Evolutionary conservation across 2,113 vertebrate genomes (phyloP).

Genomic region (Leptocoma aspasia): DNA sequence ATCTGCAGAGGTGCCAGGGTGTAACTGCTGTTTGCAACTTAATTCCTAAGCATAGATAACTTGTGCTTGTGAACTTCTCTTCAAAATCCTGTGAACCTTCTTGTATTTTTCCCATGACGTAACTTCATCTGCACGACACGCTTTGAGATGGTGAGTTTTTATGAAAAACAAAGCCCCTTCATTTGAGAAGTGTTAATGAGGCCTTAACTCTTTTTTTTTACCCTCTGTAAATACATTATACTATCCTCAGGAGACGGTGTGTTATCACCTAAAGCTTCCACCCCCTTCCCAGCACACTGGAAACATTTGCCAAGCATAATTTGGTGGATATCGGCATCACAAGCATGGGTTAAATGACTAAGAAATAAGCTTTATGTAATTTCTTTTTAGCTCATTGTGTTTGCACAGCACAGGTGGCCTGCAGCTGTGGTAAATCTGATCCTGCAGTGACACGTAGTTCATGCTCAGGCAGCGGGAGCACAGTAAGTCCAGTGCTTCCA

Average conservation of each 20-base stretch:
- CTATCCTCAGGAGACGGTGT: neutral
- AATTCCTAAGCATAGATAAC: neutral
- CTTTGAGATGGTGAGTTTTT: neutral
- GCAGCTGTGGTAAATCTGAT: conserved; percentile 39
- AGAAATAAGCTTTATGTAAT: neutral
- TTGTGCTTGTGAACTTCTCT: neutral
- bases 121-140: neutral
- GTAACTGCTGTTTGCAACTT: neutral
- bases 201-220: neutral
- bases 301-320: neutral
- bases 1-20: neutral
- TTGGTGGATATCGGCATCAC: neutral
- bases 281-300: neutral
- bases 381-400: neutral
- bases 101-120: neutral
- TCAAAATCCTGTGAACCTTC: neutral
- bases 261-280: neutral
- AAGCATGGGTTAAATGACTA: neutral
- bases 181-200: neutral
- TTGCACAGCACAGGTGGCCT: conserved; percentile 16
- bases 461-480: neutral
- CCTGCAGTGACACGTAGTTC: neutral
- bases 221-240: neutral
- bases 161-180: neutral
- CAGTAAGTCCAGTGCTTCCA: neutral